Percentiles rank a stretch among this genome's conserved stretches.
These are phyloP conservation scores for Odiellus spinosus DNA, from an alignment of 2,888 invertebrate species.

Conservation along the genomic window DNA sequence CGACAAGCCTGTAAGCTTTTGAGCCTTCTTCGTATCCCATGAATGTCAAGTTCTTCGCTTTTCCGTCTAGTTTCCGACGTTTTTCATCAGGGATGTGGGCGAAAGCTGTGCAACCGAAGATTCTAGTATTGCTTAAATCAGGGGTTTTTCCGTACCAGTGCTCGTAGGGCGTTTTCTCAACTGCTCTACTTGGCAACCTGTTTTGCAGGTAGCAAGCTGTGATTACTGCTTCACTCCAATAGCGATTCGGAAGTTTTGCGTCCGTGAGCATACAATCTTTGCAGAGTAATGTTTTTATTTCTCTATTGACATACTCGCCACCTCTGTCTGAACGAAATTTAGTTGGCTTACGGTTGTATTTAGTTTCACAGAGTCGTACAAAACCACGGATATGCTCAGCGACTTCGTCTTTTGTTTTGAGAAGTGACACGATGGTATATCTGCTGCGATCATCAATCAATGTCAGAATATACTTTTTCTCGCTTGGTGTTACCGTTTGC, in stretches of 20 bases:
- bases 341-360: constrained; percentile 3
- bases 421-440: constrained; percentile 6
- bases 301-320: constrained; percentile 10
- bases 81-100: constrained; percentile 3
- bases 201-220: constrained; percentile 4
- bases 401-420: constrained; percentile 5
- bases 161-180: constrained; percentile 5
- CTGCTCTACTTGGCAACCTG: constrained; percentile 1
- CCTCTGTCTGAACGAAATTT: constrained; percentile 11
- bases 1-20: too few species aligned
- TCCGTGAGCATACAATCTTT: constrained; percentile 16
- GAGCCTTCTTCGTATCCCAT: too few species aligned
- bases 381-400: constrained; percentile 1
- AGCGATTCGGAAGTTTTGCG: constrained; percentile 26
- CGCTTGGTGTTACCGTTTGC: background rate
- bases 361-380: background rate
- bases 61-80: constrained; percentile 1
- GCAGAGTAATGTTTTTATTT: constrained; percentile 7
- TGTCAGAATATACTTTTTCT: constrained; percentile 5
- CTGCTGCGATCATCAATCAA: constrained; percentile 7
- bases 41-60: background rate
- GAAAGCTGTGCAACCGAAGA: constrained; percentile 4
- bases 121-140: background rate
- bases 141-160: constrained; percentile 2
- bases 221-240: constrained; percentile 35